Evolutionary conservation across 2,797 vertebrate genomes (phyloP), one percentile per base, ranked within the genome.

Genomic region (Notoglanidium macrostoma): DNA sequence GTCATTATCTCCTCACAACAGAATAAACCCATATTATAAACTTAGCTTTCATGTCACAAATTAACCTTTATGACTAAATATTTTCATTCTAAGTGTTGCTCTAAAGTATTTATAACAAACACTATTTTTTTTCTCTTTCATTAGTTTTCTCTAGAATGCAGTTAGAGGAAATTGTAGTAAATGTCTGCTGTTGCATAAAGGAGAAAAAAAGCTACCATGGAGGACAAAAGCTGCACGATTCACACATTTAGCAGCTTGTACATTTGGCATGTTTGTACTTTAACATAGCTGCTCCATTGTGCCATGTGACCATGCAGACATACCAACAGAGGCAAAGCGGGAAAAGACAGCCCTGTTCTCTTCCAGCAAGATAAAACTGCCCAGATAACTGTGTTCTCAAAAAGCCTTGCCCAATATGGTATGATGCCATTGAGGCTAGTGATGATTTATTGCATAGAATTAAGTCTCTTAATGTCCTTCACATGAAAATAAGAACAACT

Each of bases 1-100:
- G 83, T 61, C 49, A 86, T 55, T 83, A 85, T 40, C 63, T 87
- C 32, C 49, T 54, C 67, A 84, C 49, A 85, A 84, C 49, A 85
- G 26, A 61, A 46, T 73, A n/a, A 74, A 44, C 23, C 9, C n/a
- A 54, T 82, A 78, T 85, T 84, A 85, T 73, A 46, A 76, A 84
- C 15, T 12, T 79, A 35, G 32, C 40, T 40, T 84, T 88, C 8
- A 40, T 79, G 3, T 67, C 29, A 84, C 32, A 46, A 83, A 61
- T 83, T 57, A 77, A 29, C 61, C 59, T 77, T 74, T 76, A n/a
- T 68, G 15, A 83, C 19, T 32, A 3, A 83, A 54, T 51, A 44
- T 74, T 59, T 84, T 59, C 9, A 51, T 83, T 74, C 15, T 61
- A 26, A 54, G 3, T 59, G 14, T 44, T 59, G 46, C 29, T 77